These are phyloP conservation scores for Pygmarrhopalites habei DNA, from an alignment of 1,140 invertebrate genomes.

Conservation along the genomic window DNA sequence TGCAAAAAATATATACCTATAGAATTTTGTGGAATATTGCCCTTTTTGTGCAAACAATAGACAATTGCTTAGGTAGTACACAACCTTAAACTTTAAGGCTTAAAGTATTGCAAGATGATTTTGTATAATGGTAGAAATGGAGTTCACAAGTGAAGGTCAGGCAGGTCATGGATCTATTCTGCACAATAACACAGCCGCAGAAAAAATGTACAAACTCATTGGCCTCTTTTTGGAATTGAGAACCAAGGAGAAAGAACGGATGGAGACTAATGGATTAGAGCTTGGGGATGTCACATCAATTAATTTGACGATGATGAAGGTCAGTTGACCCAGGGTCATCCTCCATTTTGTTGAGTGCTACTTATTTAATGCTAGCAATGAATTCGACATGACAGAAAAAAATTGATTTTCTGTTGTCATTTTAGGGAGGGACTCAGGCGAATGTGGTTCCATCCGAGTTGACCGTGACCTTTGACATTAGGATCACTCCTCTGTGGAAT, in stretches of 20 bases:
- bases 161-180: constrained; percentile 54
- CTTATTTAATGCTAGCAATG: no score
- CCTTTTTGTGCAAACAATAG: no score
- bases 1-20: no score
- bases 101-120: constrained; percentile 38
- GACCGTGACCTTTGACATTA: constrained; percentile 67
- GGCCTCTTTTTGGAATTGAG: constrained; percentile 68
- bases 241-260: constrained; percentile 53
- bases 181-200: constrained; percentile 69
- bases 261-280: constrained; percentile 54
- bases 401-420: no score
- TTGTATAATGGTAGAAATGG: constrained; percentile 41
- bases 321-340: no score
- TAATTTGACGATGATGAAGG: constrained; percentile 74
- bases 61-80: no score
- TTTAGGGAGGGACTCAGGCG: constrained; percentile 6
- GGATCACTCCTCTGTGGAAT: constrained; percentile 64
- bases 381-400: no score
- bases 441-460: constrained; percentile 58
- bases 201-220: constrained; percentile 70
- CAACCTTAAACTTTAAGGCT: constrained; percentile 57
- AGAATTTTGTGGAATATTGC: no score
- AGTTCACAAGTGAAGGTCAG: constrained; percentile 8
- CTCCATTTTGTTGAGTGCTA: no score
- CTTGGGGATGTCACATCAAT: constrained; percentile 80